Evolutionary conservation across 2,888 invertebrate genomes (phyloP), one percentile per base, ranked within the genome.

Genomic region (Acanthosepion lycidas): DNA sequence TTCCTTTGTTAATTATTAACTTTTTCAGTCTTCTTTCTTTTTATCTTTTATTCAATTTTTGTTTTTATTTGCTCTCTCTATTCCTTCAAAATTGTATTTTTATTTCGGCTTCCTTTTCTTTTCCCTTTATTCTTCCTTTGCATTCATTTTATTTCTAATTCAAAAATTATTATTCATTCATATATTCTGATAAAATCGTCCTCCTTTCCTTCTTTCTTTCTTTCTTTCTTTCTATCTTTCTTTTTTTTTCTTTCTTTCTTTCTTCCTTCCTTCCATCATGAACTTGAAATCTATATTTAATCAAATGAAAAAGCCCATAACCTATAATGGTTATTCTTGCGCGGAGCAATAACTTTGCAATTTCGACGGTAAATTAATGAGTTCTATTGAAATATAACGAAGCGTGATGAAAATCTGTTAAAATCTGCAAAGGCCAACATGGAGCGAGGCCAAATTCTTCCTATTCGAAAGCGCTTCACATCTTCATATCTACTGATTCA

Each of bases 81-180:
- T 59, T 20, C 6, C 20, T 23, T 23, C 23, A 3, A 59, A 23
- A 23, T 23, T 6, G 23, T 23, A 20, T 15, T 6, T n/a, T 15
- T n/a, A 0, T n/a, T n/a, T n/a, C n/a, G 3, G 3, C 0, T 78
- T n/a, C n/a, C 28, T 0, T n/a, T 78, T 78, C 4, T 6, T n/a
- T 9, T 9, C 6, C 1, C 28, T 78, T 9, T n/a, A 64, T 64
- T 64, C 8, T 12, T 12, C 0, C 1, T 15, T 15, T 78, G 3
- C 15, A 23, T 5, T 26, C n/a, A 5, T n/a, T 78, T 9, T 78
- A 8, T 28, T 2, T 78, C 1, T 26, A n/a, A n/a, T n/a, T 78
- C 15, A 33, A 9, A 12, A n/a, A 15, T n/a, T n/a, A 9, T 78
- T 15, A 78, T 6, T 33, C 23, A 64, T 64, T 26, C 23, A 64